phyloP scores from a whole-genome alignment of 1,140 invertebrate genomes.

The Ceratina japonica region DNA sequence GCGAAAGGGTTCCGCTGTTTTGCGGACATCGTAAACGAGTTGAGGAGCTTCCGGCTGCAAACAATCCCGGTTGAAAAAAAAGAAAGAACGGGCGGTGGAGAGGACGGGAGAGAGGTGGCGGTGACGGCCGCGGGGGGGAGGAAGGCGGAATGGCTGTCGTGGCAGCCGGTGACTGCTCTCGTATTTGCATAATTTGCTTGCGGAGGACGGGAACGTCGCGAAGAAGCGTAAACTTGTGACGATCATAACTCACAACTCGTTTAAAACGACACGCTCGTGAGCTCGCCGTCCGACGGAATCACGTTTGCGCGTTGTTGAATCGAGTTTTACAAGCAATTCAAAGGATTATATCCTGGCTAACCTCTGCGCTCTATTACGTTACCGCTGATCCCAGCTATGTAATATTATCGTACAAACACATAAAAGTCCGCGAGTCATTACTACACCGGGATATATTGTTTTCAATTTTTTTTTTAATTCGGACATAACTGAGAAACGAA shows the following conservation, averaged over 20 bases:
- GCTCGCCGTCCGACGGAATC: conserved; percentile 27
- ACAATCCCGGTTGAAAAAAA: conserved; percentile 28
- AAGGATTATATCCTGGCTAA: conserved; percentile 33
- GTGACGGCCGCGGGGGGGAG: neutral
- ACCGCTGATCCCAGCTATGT: neutral
- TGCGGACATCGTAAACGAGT: conserved; percentile 40
- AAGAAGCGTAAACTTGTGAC: conserved; percentile 57
- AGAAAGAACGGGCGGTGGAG: conserved; percentile 8
- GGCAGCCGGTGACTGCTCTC: conserved; percentile 43
- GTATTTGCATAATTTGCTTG: conserved; percentile 62
- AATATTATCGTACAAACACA: no score
- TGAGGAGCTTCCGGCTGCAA: conserved; percentile 41
- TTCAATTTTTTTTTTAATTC: neutral
- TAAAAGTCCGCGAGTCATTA: no score
- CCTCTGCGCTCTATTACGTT: neutral
- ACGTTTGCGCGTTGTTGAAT: conserved; percentile 55
- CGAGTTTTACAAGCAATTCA: conserved; percentile 41
- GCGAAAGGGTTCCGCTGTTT: conserved; percentile 30
- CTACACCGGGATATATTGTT: no score
- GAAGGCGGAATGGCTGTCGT: conserved; percentile 11
- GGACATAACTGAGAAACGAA: no score
- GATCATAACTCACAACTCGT: conserved; percentile 64
- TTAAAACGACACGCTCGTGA: conserved; percentile 55
- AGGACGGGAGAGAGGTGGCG: no score
- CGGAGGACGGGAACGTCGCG: conserved; percentile 39